phyloP scores from a whole-genome alignment of 2,797 vertebrate species.

The Catamblyrhynchus diadema region DNA sequence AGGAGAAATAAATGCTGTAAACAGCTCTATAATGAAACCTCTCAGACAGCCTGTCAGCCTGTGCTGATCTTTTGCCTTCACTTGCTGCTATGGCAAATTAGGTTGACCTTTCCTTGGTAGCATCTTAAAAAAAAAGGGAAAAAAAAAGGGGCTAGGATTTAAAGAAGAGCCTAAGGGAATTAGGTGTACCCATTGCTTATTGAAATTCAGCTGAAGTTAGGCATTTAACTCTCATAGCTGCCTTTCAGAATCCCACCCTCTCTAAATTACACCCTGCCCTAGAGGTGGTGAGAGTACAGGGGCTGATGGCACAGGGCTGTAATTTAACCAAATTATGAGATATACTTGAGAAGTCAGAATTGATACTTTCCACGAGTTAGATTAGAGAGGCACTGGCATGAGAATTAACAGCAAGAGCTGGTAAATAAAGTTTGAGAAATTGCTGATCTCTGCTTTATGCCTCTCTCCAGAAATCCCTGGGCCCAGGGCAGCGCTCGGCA shows the following conservation, averaged over 20 bases:
- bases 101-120: slow-evolving; percentile 61
- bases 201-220: background rate
- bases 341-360: background rate
- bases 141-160: background rate
- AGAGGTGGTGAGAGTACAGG: background rate
- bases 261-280: background rate
- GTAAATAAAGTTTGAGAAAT: slow-evolving; percentile 3
- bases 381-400: background rate
- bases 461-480: background rate
- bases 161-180: background rate
- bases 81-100: slow-evolving; percentile 68
- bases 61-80: slow-evolving; percentile 64
- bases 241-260: background rate
- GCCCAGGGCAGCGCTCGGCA: background rate
- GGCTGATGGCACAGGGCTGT: background rate
- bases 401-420: background rate
- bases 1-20: slow-evolving; percentile 68
- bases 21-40: slow-evolving; percentile 71
- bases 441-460: background rate
- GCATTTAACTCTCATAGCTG: background rate
- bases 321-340: background rate
- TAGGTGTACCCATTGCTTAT: background rate
- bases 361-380: background rate
- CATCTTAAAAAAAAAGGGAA: background rate
- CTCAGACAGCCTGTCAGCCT: slow-evolving; percentile 60